Evolutionary conservation across 2,113 vertebrate genomes (phyloP), one percentile per base, ranked within the genome.

Genomic region (Alexandromys fortis): DNA sequence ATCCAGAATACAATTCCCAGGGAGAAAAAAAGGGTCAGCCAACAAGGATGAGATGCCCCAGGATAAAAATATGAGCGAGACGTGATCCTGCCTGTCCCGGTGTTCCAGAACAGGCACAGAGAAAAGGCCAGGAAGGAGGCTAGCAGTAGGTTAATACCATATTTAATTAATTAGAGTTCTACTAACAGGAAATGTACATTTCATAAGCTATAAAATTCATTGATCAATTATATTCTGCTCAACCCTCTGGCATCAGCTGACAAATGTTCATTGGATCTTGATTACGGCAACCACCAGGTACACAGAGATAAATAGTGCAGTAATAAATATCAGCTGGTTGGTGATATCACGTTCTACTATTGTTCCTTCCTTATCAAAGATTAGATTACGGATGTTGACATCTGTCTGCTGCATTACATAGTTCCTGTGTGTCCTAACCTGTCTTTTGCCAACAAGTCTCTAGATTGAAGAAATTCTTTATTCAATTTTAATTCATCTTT

Each of bases 321-420:
- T 30, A 72, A 24, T 86, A 72, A 87, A 89, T 88, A 73, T 81
- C 94, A 52, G 77, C 9, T 45, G 63, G 16, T 30, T 28, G 26
- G 10, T 38, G 26, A 55, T 24, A 38, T 79, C 91, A 67, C 67
- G 7, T 1, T 58, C 70, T 92, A 93, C 87, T 93, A 93, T 87
- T 92, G 79, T 76, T 5, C 45, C 79, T 11, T 94, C 63, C 35
- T 97, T 91, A 96, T 83, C 96, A 96, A 95, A 96, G 42, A 91
- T 45, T 75, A 89, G 47, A 82, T 82, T 90, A 91, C 1, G 22
- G 75, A 22, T 77, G 49, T 45, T n/a, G 42, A 91, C 28, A 61
- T 5, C 47, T 35, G 49, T 72, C 55, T 70, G 5, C 58, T 89
- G 65, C 21, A 22, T 47, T 67, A 55, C 70, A 38, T 0, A n/a